These are phyloP conservation scores for Idaea dimidiata DNA, from an alignment of 2,888 invertebrate genomes.

Conservation along the genomic window DNA sequence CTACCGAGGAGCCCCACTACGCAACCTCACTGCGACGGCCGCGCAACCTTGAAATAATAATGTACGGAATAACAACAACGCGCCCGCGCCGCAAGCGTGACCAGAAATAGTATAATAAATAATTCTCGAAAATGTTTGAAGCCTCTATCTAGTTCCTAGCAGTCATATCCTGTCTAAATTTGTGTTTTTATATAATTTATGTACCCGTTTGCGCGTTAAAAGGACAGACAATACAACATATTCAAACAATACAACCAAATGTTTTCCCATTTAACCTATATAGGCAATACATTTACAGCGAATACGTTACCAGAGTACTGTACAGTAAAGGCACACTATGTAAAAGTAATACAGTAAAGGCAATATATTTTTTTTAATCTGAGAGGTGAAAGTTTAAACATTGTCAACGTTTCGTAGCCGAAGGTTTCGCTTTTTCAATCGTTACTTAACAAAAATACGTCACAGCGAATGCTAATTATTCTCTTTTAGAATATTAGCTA, in stretches of 20 bases:
- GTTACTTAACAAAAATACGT: slow-evolving; percentile 74
- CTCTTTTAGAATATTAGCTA: neutral
- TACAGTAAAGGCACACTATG: slow-evolving; percentile 11
- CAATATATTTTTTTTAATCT: slow-evolving; percentile 38
- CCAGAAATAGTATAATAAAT: slow-evolving; percentile 76
- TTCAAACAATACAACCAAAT: neutral
- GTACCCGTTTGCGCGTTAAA: neutral
- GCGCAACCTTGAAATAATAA: slow-evolving; percentile 81
- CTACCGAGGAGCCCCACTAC: slow-evolving; percentile 79
- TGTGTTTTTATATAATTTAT: slow-evolving; percentile 27
- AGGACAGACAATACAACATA: neutral
- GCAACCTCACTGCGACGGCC: slow-evolving; percentile 79
- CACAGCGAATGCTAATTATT: slow-evolving; percentile 47
- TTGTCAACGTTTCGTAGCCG: slow-evolving; percentile 62
- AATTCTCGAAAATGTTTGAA: slow-evolving; percentile 67
- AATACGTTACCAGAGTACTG: neutral
- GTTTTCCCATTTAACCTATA: neutral
- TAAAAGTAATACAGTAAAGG: no score
- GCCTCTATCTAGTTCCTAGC: slow-evolving; percentile 54
- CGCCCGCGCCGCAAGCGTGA: slow-evolving; percentile 77
- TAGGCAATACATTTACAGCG: neutral
- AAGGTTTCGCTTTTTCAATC: slow-evolving; percentile 76
- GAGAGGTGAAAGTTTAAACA: slow-evolving; percentile 71
- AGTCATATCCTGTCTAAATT: slow-evolving; percentile 51
- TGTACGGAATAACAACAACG: slow-evolving; percentile 80